Base-by-base conservation (phyloP, 2,113 vertebrate genomes). In the Oreochromis aureus region DNA sequence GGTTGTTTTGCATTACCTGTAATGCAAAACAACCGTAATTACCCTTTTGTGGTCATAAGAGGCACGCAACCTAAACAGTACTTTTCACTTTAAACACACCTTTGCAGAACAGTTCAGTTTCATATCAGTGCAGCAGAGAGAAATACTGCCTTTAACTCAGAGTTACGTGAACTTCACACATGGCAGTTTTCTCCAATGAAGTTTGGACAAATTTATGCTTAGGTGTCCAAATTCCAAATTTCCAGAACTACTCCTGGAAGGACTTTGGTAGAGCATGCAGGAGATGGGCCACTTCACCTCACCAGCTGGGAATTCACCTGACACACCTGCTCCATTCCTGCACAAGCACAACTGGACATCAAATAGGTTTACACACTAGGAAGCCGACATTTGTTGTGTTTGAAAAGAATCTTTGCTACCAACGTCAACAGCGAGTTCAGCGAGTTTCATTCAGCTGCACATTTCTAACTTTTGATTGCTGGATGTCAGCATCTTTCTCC, bases 141-240 rank as follows among this genome's bases (percentile, higher is more conserved):
- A 30, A 30, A 30, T 5, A 48, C 3, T 18, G 22, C 22, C 22
- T 73, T 9, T 73, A 73, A 73, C 39, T 73, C 1, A 73, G 13
- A 71, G 5, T 46, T 46, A 46, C 8, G 2, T 4, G n/a, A 24
- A 71, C n/a, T 0, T 41, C 0, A 44, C 12, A 8, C 2, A 48
- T 76, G 69, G 6, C 22, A 18, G 15, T 76, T 0, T 18, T 30
- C 41, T 18, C 69, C 15, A 18, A 18, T 48, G 8, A 48, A 1
- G 13, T 73, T 46, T 73, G 13, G 66, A 27, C 22, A 54, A 22
- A 22, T 54, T n/a, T 22, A n/a, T 19, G 19, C 18, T 22, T 54
- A 54, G 10, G 36, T 39, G 2, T 44, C 2, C 39, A 18, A 69
- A 41, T 71, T 71, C 39, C 5, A 71, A 12, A 27, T 73, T 27